Conservation (phyloP, 2,113 vertebrate species). For the Microtus montanus region DNA sequence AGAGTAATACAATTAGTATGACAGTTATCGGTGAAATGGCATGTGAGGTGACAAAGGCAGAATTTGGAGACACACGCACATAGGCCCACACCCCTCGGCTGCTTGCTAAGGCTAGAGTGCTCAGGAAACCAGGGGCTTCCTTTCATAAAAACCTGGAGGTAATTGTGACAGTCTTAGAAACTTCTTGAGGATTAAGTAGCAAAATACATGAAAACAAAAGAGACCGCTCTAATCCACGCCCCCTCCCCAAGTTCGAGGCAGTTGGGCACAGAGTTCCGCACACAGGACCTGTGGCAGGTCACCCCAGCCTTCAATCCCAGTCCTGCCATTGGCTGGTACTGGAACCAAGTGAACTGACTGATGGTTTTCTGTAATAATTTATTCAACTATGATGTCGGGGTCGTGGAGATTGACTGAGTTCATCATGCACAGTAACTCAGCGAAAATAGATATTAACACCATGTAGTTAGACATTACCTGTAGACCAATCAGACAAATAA, state of each 20-base stretch:
- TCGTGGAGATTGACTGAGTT: not conserved
- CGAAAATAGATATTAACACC: not conserved
- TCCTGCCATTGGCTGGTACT: not conserved
- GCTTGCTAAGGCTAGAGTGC: not conserved
- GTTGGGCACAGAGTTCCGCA: not conserved
- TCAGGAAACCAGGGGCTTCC: not conserved
- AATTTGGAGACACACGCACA: not conserved
- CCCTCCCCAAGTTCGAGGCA: not conserved
- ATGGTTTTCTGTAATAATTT: not conserved
- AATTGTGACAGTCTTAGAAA: not conserved
- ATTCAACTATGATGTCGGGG: not conserved
- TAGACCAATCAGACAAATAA: not conserved
- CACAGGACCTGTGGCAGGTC: not conserved
- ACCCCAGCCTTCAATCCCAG: not conserved
- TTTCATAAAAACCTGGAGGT: not conserved
- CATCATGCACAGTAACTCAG: not conserved
- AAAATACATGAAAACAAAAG: not conserved
- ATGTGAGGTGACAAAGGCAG: not conserved
- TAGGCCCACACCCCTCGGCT: not conserved
- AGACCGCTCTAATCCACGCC: not conserved
- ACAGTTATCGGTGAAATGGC: not conserved
- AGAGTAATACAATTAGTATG: not conserved
- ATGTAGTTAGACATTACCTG: not conserved
- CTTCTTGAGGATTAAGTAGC: not conserved
- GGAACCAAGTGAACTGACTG: not conserved